phyloP scores from a whole-genome alignment of 64 coral and sea anemone species.

The Hydrozoanthus tunicans region DNA sequence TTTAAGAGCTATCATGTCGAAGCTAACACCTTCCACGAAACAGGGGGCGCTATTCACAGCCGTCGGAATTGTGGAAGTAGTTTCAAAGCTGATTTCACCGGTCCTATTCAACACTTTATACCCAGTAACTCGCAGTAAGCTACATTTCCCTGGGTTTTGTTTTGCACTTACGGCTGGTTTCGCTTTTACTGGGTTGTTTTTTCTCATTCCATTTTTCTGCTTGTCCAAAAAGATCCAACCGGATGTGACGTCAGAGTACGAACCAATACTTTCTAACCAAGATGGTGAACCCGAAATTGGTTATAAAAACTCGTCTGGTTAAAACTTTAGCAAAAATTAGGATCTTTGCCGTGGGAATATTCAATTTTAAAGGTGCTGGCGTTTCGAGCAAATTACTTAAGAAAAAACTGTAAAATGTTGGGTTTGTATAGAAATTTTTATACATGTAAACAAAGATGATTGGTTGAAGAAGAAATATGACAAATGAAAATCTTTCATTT shows the following conservation, averaged over 20 bases:
- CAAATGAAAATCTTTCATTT: too few species aligned
- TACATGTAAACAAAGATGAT: too few species aligned
- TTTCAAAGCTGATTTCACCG: slow-evolving; percentile 40
- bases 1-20: slow-evolving; percentile 39
- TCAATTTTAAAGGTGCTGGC: too few species aligned
- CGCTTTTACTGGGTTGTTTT: background rate
- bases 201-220: slow-evolving; percentile 50
- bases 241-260: background rate
- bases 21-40: slow-evolving; percentile 26
- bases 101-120: slow-evolving; percentile 49
- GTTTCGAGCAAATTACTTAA: too few species aligned
- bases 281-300: slow-evolving; percentile 14
- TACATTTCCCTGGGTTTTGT: slow-evolving; percentile 70
- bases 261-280: background rate
- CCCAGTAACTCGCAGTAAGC: slow-evolving; percentile 16
- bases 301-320: background rate
- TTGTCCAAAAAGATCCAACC: background rate
- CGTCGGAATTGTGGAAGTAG: slow-evolving; percentile 38
- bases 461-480: too few species aligned
- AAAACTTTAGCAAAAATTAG: background rate
- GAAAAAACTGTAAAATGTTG: too few species aligned
- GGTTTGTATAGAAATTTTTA: too few species aligned
- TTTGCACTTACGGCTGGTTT: slow-evolving; percentile 56
- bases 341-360: too few species aligned
- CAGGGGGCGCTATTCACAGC: slow-evolving; percentile 61